Base-by-base conservation (phyloP, 2,113 vertebrate species). In the Tor tambroides region DNA sequence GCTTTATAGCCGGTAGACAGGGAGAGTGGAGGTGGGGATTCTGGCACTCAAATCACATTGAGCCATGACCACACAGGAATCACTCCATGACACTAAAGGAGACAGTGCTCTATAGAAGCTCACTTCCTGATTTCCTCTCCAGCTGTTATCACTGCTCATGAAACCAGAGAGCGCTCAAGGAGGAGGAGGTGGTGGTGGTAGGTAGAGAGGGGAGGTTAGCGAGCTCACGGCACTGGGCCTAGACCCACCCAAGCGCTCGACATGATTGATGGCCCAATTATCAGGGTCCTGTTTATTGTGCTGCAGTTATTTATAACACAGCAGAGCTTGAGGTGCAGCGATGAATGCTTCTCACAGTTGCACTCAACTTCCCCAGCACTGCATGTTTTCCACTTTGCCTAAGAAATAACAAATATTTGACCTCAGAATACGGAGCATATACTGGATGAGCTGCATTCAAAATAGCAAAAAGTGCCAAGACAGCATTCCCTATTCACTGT, bases 251-350 rank as follows among this genome's bases (percentile, higher is more conserved):
- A 80, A 76, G 87, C 91, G 89, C 94, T 93, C 91, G 92, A 92
- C 87, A 89, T 93, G 95, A 96, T 94, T 94, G 93, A 96, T 91
- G 90, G 93, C 91, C 94, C 94, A 95, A 95, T 96, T 95, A 95
- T 92, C 94, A 95, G 95, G 92, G 91, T 91, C 90, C 89, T 89
- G 91, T 95, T 96, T 95, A 95, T 95, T 96, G 95, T 95, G 90
- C 85, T 93, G 93, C 92, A 87, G 94, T 95, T 97, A 96, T 97
- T 97, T 97, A 96, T 95, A 96, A 95, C 91, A 94, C 94, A 93
- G 93, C 93, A 94, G 94, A 93, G 93, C 93, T 91, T 85, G 92
- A 91, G 92, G 41, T 59, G 80, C 80, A 1, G 88, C 80, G 89
- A 84, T 83, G 74, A 89, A 32, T 84, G 69, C 69, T 74, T 74